Base-by-base conservation (phyloP, 1,140 invertebrate species). In the Batillaria attramentaria region DNA sequence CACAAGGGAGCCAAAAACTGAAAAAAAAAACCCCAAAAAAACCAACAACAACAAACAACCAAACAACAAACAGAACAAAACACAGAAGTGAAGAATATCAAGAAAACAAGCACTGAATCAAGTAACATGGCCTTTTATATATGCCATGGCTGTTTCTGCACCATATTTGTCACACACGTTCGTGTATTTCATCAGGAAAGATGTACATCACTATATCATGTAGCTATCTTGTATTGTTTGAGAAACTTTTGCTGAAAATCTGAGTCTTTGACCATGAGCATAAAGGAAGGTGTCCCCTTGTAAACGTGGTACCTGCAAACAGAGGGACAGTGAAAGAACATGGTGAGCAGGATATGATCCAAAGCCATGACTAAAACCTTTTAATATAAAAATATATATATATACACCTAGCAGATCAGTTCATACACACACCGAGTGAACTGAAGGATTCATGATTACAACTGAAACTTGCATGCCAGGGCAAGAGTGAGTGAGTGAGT, bases 261-360 rank as follows among this genome's bases (percentile, higher is more conserved):
- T 8, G 73, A 62, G 31, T 65, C 73, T 42, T 60, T 65, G 3
- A 42, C 33, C n/a, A 75, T 10, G n/a, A 75, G 18, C 6, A 75
- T 62, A 39, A 75, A 75, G 3, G 73, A 50, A 3, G 73, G 73
- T n/a, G 73, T 75, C 42, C 73, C 73, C 42, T 62, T 75, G 73
- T 62, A 75, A 28, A 75, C 73, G 13, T 42, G 5, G n/a, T 75
- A 75, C 16, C 73, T 75, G 57, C 3, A 62, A 60, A 62, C n/a
- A 41, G 37, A 62, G 62, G 35, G 3, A 65, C n/a, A n/a, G 33
- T 28, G 8, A 18, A 3, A 62, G 33, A 62, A 62, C n/a, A 16
- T 62, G 1, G 33, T 28, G 33, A 8, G 3, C 8, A 18, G 10
- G 33, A 8, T 3, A 16, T 31, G 33, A 42, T n/a, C 4, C 60